These are phyloP conservation scores for Malurus melanocephalus DNA, from an alignment of 2,113 vertebrate genomes.

Conservation along the genomic window DNA sequence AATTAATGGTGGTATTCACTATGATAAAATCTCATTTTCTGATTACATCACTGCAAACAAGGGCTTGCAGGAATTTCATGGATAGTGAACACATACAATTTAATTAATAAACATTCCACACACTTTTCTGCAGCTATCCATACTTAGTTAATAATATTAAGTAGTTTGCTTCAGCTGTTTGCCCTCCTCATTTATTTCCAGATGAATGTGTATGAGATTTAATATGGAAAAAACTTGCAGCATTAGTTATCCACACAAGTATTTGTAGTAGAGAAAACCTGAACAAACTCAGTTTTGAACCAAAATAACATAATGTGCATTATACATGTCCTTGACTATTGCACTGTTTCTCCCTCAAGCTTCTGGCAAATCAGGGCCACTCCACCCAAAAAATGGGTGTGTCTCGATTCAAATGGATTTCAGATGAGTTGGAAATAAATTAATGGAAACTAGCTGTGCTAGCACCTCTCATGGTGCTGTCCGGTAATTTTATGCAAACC, in stretches of 20 bases:
- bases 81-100: background rate
- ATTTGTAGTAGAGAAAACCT: background rate
- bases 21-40: background rate
- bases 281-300: background rate
- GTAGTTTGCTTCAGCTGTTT: background rate
- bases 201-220: background rate
- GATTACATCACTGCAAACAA: background rate
- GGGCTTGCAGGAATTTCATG: background rate
- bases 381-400: rapidly evolving
- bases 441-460: background rate
- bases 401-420: background rate
- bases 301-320: background rate
- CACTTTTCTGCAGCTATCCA: background rate
- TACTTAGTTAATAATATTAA: background rate
- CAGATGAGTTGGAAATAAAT: background rate
- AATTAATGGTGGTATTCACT: background rate
- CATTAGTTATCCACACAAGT: background rate
- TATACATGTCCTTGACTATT: background rate
- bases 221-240: background rate
- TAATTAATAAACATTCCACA: background rate
- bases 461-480: background rate
- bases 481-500: background rate
- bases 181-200: background rate
- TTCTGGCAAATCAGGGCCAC: background rate
- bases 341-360: background rate